Evolutionary conservation across 2,888 invertebrate genomes (phyloP).

Genomic region (Ectobius pallidus): DNA sequence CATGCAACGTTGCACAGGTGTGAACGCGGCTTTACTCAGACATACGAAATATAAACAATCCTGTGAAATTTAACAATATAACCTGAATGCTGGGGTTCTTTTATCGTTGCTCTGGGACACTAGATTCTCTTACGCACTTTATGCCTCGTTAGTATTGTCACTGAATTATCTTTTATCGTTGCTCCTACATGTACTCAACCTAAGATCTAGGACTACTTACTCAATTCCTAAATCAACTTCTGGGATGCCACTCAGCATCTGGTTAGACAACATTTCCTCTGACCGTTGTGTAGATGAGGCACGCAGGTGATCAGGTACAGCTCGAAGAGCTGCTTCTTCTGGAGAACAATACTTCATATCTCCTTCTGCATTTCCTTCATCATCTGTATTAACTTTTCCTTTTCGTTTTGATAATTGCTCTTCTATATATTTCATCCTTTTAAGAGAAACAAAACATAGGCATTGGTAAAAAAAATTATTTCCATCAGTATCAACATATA

Average conservation of each 20-base stretch:
- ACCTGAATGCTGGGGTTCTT: too few species aligned
- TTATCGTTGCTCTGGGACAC: too few species aligned
- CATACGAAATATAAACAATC: too few species aligned
- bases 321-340: conserved; percentile 87
- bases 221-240: conserved; percentile 99
- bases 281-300: conserved; percentile 86
- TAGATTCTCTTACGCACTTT: too few species aligned
- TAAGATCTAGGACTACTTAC: conserved; percentile 58
- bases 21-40: too few species aligned
- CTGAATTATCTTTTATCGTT: too few species aligned
- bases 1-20: too few species aligned
- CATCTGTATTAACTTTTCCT: conserved; percentile 59
- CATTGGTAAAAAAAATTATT: not conserved
- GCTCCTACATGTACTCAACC: too few species aligned
- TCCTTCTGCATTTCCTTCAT: conserved; percentile 57
- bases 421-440: conserved; percentile 80
- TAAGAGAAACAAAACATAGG: not conserved
- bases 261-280: conserved; percentile 99
- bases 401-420: conserved; percentile 87
- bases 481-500: too few species aligned
- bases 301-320: conserved; percentile 87
- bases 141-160: too few species aligned
- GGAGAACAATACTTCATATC: conserved; percentile 72
- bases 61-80: too few species aligned
- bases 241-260: conserved; percentile 99